These are phyloP conservation scores for Drosophila mulleri DNA, from an alignment of 2,888 invertebrate species.

Conservation along the genomic window DNA sequence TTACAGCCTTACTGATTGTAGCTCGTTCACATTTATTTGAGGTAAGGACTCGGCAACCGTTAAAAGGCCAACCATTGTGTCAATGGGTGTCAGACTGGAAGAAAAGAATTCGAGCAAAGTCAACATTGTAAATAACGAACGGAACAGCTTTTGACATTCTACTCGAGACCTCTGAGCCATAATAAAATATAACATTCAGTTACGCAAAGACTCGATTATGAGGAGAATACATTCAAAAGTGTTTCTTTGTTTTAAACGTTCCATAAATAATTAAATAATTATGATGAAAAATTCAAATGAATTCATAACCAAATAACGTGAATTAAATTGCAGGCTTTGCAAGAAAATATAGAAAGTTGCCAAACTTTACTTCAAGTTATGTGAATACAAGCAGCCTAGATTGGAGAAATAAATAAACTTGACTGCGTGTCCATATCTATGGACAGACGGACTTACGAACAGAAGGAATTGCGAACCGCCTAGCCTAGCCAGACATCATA, in stretches of 20 bases:
- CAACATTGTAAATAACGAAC: constrained; percentile 61
- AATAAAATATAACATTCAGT: not conserved
- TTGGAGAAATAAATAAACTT: too few relatives aligned
- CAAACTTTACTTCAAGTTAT: too few relatives aligned
- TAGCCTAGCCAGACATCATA: too few relatives aligned
- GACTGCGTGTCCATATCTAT: too few relatives aligned
- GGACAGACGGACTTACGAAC: too few relatives aligned
- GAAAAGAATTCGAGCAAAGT: constrained; percentile 55
- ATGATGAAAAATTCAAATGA: too few relatives aligned
- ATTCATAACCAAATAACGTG: too few relatives aligned
- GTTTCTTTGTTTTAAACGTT: not conserved
- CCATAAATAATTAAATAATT: too few relatives aligned
- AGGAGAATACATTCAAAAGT: not conserved
- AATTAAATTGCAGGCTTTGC: too few relatives aligned
- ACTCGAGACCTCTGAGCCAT: not conserved
- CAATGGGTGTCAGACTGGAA: constrained; percentile 62
- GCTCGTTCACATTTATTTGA: constrained; percentile 37
- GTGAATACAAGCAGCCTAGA: too few relatives aligned
- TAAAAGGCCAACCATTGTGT: constrained; percentile 51
- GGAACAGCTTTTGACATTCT: not conserved
- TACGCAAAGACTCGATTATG: not conserved
- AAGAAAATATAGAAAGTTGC: too few relatives aligned
- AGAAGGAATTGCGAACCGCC: too few relatives aligned
- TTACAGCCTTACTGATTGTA: constrained; percentile 52
- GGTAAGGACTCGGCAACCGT: constrained; percentile 33